Conservation (phyloP, 2,888 invertebrate genomes). For the Cyaniris semiargus region DNA sequence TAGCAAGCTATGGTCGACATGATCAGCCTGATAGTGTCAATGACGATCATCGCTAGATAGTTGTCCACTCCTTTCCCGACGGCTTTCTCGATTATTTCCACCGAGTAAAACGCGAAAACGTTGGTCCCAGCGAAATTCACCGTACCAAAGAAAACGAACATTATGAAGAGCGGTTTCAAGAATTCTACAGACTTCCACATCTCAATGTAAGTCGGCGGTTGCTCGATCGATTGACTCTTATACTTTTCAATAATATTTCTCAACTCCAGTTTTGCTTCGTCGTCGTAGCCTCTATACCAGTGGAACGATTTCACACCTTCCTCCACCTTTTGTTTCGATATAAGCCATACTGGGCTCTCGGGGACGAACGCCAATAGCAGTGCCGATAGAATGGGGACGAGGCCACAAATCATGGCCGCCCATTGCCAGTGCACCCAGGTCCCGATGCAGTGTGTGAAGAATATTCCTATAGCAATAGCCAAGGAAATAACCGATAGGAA, state of each 20-base stretch:
- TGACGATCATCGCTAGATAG: constrained; percentile 23
- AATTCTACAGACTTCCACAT: constrained; percentile 16
- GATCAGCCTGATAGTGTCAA: not conserved
- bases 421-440: constrained; percentile 28
- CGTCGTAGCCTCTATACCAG: constrained; percentile 25
- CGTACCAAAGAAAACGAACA: constrained; percentile 12
- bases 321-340: not conserved
- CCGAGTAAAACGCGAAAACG: constrained; percentile 26
- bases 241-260: constrained; percentile 3
- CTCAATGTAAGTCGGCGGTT: not conserved
- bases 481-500: constrained; percentile 16
- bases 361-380: not conserved
- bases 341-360: constrained; percentile 22
- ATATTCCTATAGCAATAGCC: constrained; percentile 21
- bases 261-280: constrained; percentile 8
- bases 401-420: constrained; percentile 13
- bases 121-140: constrained; percentile 10
- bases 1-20: constrained; percentile 18
- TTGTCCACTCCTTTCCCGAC: constrained; percentile 17
- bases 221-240: not conserved
- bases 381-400: constrained; percentile 11
- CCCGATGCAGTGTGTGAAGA: constrained; percentile 18
- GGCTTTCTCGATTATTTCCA: constrained; percentile 21
- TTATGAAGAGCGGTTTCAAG: constrained; percentile 11
- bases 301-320: constrained; percentile 3